Percentiles rank a stretch among this genome's conserved stretches.
phyloP scores from a whole-genome alignment of 2,797 vertebrate species.

The Apogon talboti region DNA sequence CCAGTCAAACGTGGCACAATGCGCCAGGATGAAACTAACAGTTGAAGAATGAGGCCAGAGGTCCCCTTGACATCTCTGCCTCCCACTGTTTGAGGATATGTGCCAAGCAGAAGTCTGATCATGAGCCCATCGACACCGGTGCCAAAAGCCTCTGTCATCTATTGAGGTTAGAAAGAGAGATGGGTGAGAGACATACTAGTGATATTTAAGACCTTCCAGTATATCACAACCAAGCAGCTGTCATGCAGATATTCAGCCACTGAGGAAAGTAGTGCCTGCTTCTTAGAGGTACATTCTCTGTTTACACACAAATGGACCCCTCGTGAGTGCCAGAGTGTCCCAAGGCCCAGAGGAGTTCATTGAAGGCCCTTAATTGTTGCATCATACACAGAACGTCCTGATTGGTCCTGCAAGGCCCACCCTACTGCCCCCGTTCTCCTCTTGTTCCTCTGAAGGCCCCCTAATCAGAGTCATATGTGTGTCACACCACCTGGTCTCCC shows the following conservation, averaged over 20 bases:
- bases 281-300: slow-evolving; percentile 15
- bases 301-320: slow-evolving; percentile 21
- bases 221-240: slow-evolving; percentile 18
- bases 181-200: slow-evolving; percentile 29
- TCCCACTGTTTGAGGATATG: slow-evolving; percentile 46
- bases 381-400: slow-evolving; percentile 50
- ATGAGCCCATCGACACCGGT: slow-evolving; percentile 31
- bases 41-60: slow-evolving; percentile 67
- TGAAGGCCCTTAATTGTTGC: slow-evolving; percentile 52
- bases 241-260: slow-evolving; percentile 2
- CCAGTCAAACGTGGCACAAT: slow-evolving; percentile 70
- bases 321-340: slow-evolving; percentile 27
- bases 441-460: slow-evolving; percentile 64
- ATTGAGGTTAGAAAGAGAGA: slow-evolving; percentile 51
- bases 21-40: slow-evolving; percentile 50
- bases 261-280: slow-evolving; percentile 10
- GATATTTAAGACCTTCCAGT: slow-evolving; percentile 20
- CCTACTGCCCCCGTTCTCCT: slow-evolving; percentile 22
- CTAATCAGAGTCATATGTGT: slow-evolving; percentile 83
- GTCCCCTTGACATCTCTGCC: slow-evolving; percentile 54
- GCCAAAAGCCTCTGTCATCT: slow-evolving; percentile 42
- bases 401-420: slow-evolving; percentile 48
- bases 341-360: slow-evolving; percentile 29
- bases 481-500: slow-evolving; percentile 81
- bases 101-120: slow-evolving; percentile 49